Evolutionary conservation across 2,797 vertebrate genomes (phyloP).

Genomic region (Hippocampus kuda): DNA sequence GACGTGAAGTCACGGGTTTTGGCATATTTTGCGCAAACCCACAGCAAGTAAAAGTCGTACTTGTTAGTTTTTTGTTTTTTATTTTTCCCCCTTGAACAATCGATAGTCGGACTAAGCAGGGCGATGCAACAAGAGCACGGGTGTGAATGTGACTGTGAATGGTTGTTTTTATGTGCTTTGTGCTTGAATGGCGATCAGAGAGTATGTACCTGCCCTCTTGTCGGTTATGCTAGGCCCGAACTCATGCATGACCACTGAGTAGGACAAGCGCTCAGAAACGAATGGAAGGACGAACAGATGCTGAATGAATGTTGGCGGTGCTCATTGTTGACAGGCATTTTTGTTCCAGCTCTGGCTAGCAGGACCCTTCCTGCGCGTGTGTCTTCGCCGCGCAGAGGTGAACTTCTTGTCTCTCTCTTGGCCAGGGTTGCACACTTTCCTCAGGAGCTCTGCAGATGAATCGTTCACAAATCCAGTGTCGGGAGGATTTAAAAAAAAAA

Average conservation of each 20-base stretch:
- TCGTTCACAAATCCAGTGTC: neutral
- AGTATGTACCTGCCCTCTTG: no score
- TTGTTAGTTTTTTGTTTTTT: no score
- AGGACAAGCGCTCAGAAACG: neutral
- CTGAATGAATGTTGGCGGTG: neutral
- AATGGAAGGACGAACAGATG: neutral
- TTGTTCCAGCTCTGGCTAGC: conserved; percentile 17
- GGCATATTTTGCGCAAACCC: neutral
- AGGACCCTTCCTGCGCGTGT: conserved; percentile 16
- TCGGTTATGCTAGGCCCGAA: no score
- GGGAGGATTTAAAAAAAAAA: no score
- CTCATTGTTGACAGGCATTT: neutral
- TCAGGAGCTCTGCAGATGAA: conserved; percentile 49
- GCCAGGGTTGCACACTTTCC: conserved; percentile 51
- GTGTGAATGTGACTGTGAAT: neutral
- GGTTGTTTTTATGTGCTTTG: no score
- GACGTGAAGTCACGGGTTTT: neutral
- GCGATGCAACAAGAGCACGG: neutral
- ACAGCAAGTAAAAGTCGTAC: neutral
- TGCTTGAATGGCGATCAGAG: no score
- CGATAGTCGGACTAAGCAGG: neutral
- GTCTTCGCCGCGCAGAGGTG: conserved; percentile 25
- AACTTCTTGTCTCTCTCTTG: conserved; percentile 37
- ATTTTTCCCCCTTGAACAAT: no score
- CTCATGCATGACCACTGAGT: neutral